Conservation (phyloP, 2,797 vertebrate genomes). For the Protonibea diacanthus region DNA sequence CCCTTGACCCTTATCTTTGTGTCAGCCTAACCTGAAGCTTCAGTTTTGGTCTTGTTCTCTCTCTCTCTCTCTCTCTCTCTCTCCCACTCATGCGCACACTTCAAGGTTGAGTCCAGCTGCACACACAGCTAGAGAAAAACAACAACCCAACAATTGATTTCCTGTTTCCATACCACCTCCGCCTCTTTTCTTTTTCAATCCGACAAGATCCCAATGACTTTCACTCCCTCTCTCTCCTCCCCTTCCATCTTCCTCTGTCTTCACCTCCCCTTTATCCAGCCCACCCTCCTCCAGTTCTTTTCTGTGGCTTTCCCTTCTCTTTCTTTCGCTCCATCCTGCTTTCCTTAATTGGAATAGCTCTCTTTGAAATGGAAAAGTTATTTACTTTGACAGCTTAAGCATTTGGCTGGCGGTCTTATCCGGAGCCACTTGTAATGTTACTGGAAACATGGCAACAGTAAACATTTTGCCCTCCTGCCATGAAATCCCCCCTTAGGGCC, state of each 20-base stretch:
- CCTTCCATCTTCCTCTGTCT: conserved; percentile 48
- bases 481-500: conserved; percentile 49
- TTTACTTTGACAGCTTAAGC: conserved; percentile 78
- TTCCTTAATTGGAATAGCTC: conserved; percentile 75
- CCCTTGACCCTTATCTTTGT: conserved; percentile 15
- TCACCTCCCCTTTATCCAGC: conserved; percentile 61
- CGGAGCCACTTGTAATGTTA: conserved; percentile 72
- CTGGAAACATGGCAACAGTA: conserved; percentile 77
- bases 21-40: not conserved
- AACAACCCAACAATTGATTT: conserved; percentile 80
- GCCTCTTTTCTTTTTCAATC: conserved; percentile 65
- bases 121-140: conserved; percentile 68
- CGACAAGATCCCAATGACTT: conserved; percentile 83
- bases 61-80: conserved; percentile 9
- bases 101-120: conserved; percentile 43
- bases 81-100: not conserved
- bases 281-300: conserved; percentile 61
- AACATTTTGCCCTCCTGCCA: conserved; percentile 69
- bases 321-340: conserved; percentile 64
- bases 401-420: conserved; percentile 73
- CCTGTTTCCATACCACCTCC: conserved; percentile 73
- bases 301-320: conserved; percentile 66
- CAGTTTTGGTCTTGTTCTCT: too few species aligned
- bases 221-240: conserved; percentile 63
- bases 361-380: conserved; percentile 81